A percentile compares a stretch with the other conserved stretches of the same genome.
Conservation (phyloP, 2,888 invertebrate genomes). For the Dysmachus trigonus region DNA sequence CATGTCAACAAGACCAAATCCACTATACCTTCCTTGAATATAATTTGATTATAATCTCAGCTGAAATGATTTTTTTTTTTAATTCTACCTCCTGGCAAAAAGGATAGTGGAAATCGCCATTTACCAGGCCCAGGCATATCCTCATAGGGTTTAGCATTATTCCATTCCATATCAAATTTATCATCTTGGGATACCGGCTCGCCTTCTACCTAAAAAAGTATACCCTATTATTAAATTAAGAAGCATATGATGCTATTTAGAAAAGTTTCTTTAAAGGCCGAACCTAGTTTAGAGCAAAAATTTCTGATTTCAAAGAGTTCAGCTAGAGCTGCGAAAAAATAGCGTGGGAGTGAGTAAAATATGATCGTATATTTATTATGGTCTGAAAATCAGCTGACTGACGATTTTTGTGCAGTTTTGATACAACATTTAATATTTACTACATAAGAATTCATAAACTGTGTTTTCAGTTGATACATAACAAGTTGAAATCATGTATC, state of each 20-base stretch:
- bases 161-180: conserved; percentile 1
- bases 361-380: too few species aligned
- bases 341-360: too few species aligned
- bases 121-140: conserved; percentile 57
- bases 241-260: neutral
- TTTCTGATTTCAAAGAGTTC: too few species aligned
- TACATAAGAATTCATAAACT: too few species aligned
- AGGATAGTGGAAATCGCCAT: conserved; percentile 52
- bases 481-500: too few species aligned
- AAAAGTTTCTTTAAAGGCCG: too few species aligned
- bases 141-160: conserved; percentile 54
- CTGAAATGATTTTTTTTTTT: neutral
- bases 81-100: conserved; percentile 58
- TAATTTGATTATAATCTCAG: neutral
- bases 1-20: neutral
- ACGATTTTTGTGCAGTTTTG: too few species aligned
- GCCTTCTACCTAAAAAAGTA: conserved; percentile 7
- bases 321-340: too few species aligned
- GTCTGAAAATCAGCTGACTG: too few species aligned
- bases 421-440: too few species aligned
- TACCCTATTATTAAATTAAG: neutral
- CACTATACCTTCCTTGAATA: conserved; percentile 47
- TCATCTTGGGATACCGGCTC: neutral
- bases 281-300: too few species aligned
- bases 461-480: too few species aligned